Conservation (phyloP, 37 sponge, comb jelly and placozoan species). For the Halichondria panicea region DNA sequence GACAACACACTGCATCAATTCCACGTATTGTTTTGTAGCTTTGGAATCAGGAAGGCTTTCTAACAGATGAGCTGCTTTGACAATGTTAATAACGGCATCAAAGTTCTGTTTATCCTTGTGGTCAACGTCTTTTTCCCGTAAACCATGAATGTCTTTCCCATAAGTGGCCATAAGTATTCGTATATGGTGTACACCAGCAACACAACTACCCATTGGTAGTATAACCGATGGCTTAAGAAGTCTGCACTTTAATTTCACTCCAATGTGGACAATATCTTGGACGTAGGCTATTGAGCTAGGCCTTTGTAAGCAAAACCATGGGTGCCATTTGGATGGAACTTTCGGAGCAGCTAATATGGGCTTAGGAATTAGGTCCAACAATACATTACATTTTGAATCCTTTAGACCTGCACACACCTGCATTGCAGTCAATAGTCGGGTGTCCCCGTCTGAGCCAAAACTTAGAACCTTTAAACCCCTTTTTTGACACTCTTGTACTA, state of each 20-base stretch:
- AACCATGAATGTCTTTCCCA: constrained; percentile 39
- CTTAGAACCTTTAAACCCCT: constrained; percentile 35
- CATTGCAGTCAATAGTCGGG: constrained; percentile 48
- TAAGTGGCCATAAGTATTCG: constrained; percentile 14
- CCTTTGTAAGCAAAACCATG: constrained; percentile 26
- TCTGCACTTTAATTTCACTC: constrained; percentile 33
- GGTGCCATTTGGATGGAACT: constrained; percentile 36
- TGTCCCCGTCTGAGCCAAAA: constrained; percentile 67
- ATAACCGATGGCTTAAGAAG: constrained; percentile 35
- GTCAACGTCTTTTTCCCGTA: constrained; percentile 32
- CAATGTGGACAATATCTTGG: constrained; percentile 57
- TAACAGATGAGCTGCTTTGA: background rate
- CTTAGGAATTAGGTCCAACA: background rate
- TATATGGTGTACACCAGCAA: constrained; percentile 50
- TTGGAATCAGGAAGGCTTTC: constrained; percentile 40
- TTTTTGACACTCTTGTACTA: constrained; percentile 39
- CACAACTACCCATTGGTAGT: constrained; percentile 41
- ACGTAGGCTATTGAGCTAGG: constrained; percentile 46
- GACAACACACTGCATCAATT: constrained; percentile 10
- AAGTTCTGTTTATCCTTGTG: constrained; percentile 59
- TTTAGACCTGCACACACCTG: constrained; percentile 17
- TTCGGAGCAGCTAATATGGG: background rate
- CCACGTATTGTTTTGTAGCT: constrained; percentile 29
- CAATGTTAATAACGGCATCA: constrained; percentile 24
- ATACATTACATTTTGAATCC: background rate